Evolutionary conservation across 2,888 invertebrate species (phyloP), one percentile per base, ranked within the genome.

Genomic region (Drosophila affinis): DNA sequence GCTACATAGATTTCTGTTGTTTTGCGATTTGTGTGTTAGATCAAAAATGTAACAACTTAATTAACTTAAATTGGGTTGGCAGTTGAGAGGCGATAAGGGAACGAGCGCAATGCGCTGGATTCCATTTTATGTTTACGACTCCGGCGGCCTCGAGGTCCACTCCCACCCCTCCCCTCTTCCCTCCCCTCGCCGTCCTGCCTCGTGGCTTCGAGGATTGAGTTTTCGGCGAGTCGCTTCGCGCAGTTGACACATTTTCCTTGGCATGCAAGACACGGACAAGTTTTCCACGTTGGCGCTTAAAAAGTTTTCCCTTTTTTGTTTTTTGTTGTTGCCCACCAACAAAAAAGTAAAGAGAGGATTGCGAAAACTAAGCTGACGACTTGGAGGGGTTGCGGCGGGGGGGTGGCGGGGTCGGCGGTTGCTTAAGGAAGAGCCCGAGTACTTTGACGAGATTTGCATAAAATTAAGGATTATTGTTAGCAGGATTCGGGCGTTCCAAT

Each of bases 191-290:
- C 5, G 24, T 3, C 24, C 24, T 24, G 4, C 24, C 24, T 39
- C n/a, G 39, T 29, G 60, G 52, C 53, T 67, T 62, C 47, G 48
- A 61, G 63, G 61, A 44, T 52, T 60, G 39, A 49, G 78, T 60
- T 60, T 65, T 61, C 34, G 47, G 44, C 48, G 21, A 49, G 59
- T 67, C 32, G 32, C 60, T 53, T 53, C 54, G 68, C 71, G 47
- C 62, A 76, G 76, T 76, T 76, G 84, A 87, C 82, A 84, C 82
- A 76, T 78, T 87, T 67, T 69, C 75, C 75, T 87, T 82, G 75
- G 77, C 73, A 84, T 87, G 82, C 83, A 75, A 79, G 83, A 85
- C 87, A 84, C 87, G 83, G 85, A 77, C 77, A 87, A 83, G 81
- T 85, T 87, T 83, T 77, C 63, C 86, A 82, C 77, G 73, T 73